Conservation (phyloP, 2,797 vertebrate species). For the Eulemur mongoz region DNA sequence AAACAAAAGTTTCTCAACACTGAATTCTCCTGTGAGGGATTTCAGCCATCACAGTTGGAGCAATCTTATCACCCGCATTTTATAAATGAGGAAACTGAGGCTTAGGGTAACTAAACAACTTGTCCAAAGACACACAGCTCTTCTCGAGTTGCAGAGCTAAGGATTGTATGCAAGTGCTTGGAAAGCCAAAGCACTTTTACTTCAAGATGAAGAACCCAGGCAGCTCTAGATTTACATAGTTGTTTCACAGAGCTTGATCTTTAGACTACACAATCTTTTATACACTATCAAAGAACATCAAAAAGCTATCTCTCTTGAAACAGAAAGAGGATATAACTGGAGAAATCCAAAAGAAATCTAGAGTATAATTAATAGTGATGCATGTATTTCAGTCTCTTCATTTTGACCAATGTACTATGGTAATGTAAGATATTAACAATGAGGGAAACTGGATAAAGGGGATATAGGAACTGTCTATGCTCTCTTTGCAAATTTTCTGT, state of each 20-base stretch:
- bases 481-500: conserved; percentile 4
- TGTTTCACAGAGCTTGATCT: background rate
- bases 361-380: background rate
- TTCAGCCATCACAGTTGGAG: background rate
- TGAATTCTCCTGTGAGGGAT: background rate
- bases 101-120: background rate
- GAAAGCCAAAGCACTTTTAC: background rate
- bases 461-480: background rate
- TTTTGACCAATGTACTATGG: background rate
- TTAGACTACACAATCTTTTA: conserved; percentile 16
- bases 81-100: background rate
- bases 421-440: background rate
- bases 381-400: background rate
- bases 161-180: background rate
- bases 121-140: background rate
- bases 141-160: background rate
- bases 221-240: background rate
- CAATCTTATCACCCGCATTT: background rate
- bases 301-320: background rate
- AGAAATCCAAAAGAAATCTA: background rate
- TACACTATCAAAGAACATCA: background rate
- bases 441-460: background rate
- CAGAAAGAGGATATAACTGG: background rate
- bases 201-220: background rate
- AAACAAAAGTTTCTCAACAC: background rate